A percentile compares a stretch with the other conserved stretches of the same genome.
Evolutionary conservation across 1,140 invertebrate species (phyloP).

Genomic region (Ericerus pela): DNA sequence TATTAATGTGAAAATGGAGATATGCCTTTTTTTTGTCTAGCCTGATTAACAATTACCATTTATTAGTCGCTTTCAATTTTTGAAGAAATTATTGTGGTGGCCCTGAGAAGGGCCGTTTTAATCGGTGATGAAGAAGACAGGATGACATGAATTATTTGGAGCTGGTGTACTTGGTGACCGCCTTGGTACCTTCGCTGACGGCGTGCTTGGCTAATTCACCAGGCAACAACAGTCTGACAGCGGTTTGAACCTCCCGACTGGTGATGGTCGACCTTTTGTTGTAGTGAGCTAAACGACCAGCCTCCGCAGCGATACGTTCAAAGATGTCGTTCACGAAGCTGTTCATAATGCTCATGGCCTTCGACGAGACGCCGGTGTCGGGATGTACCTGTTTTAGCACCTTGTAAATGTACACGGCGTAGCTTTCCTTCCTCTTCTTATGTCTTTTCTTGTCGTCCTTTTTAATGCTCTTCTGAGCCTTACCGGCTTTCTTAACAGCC

Average conservation of each 20-base stretch:
- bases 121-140: no score
- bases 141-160: slow-evolving; percentile 31
- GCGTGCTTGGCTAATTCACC: slow-evolving; percentile 38
- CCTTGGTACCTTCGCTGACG: slow-evolving; percentile 26
- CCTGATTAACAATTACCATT: no score
- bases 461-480: slow-evolving; percentile 39
- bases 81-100: slow-evolving; percentile 22
- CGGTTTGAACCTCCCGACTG: slow-evolving; percentile 43
- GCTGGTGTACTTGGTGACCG: slow-evolving; percentile 30
- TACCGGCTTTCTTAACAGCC: slow-evolving; percentile 36
- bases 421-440: slow-evolving; percentile 47
- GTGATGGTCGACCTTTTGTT: slow-evolving; percentile 40
- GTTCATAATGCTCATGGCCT: slow-evolving; percentile 46
- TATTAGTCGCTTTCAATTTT: no score
- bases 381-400: slow-evolving; percentile 56
- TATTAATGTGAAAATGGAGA: no score
- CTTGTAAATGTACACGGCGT: slow-evolving; percentile 54
- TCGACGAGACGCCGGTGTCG: slow-evolving; percentile 48
- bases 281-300: slow-evolving; percentile 36
- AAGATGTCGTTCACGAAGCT: slow-evolving; percentile 49
- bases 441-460: slow-evolving; percentile 34
- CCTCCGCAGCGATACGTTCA: slow-evolving; percentile 37
- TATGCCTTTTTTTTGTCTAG: no score
- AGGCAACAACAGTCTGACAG: slow-evolving; percentile 42
- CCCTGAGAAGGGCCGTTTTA: slow-evolving; percentile 28